These are phyloP conservation scores for Sorex maritimensis DNA, from an alignment of 2,797 vertebrate species.

Conservation along the genomic window DNA sequence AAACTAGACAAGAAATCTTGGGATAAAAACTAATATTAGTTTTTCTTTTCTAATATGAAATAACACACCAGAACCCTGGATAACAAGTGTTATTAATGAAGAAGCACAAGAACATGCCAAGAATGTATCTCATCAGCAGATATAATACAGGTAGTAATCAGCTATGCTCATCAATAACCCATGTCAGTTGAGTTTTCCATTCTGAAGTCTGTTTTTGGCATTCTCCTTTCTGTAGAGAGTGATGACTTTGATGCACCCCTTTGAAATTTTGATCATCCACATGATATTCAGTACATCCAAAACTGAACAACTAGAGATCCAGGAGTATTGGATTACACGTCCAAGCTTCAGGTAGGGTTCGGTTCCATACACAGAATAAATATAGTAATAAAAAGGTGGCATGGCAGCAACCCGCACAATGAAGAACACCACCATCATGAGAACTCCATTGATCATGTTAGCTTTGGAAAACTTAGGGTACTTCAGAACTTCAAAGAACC, in stretches of 20 bases:
- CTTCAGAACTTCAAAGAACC: conserved; percentile 98
- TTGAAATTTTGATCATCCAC: conserved; percentile 99
- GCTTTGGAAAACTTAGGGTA: conserved; percentile 96
- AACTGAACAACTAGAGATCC: conserved; percentile 95
- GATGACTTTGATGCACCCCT: conserved; percentile 96
- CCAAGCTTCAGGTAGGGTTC: conserved; percentile 95
- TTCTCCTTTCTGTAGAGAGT: conserved; percentile 91
- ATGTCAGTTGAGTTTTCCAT: conserved; percentile 95
- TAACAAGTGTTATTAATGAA: conserved; percentile 76
- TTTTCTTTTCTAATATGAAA: conserved; percentile 87
- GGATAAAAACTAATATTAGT: conserved; percentile 82
- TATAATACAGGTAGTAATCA: conserved; percentile 63
- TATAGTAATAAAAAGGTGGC: conserved; percentile 94
- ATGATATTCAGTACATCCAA: conserved; percentile 99
- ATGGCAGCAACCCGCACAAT: conserved; percentile 96
- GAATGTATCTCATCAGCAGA: conserved; percentile 84
- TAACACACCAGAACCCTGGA: conserved; percentile 83
- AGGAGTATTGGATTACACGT: conserved; percentile 93
- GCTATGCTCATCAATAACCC: conserved; percentile 69
- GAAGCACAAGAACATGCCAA: conserved; percentile 87
- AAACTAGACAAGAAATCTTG: conserved; percentile 83
- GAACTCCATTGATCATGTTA: conserved; percentile 97
- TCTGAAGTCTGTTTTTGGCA: conserved; percentile 91
- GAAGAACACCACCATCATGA: conserved; percentile 98
- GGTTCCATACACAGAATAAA: conserved; percentile 95